Percentiles rank a stretch among this genome's conserved stretches.
Evolutionary conservation across 2,797 vertebrate species (phyloP).

Genomic region (Aldrovandia affinis): DNA sequence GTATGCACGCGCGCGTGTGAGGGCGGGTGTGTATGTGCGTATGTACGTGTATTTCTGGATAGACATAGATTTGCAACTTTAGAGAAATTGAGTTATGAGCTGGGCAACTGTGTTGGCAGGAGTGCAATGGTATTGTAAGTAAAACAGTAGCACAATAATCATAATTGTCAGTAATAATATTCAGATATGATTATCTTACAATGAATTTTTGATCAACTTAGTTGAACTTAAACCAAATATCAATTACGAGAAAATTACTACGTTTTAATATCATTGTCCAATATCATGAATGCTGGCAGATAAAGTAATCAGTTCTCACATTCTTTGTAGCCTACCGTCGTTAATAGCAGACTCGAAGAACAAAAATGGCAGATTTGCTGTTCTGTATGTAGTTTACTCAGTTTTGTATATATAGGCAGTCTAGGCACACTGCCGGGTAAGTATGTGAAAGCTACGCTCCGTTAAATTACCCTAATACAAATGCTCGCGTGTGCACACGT

Average conservation of each 20-base stretch:
- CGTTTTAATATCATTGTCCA: not conserved
- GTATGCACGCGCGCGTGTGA: not conserved
- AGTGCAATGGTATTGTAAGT: not conserved
- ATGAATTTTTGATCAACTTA: not conserved
- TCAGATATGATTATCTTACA: not conserved
- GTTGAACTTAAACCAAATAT: not conserved
- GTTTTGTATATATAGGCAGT: not conserved
- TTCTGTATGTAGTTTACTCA: not conserved
- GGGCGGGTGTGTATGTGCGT: not conserved
- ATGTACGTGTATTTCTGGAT: not conserved
- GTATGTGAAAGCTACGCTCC: not conserved
- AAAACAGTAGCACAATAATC: not conserved
- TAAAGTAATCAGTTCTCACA: not conserved
- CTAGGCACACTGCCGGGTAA: not conserved
- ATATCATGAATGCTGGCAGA: not conserved
- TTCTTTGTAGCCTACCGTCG: not conserved
- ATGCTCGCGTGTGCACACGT: not conserved
- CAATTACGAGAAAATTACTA: too few species aligned
- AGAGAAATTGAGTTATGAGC: not conserved
- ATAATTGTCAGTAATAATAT: not conserved
- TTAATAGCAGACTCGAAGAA: not conserved
- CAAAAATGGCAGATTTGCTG: not conserved
- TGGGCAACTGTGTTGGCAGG: too few species aligned
- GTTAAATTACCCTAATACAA: not conserved
- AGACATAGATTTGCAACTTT: not conserved